Conservation (phyloP, 2,797 vertebrate genomes). For the Rhinella marina region DNA sequence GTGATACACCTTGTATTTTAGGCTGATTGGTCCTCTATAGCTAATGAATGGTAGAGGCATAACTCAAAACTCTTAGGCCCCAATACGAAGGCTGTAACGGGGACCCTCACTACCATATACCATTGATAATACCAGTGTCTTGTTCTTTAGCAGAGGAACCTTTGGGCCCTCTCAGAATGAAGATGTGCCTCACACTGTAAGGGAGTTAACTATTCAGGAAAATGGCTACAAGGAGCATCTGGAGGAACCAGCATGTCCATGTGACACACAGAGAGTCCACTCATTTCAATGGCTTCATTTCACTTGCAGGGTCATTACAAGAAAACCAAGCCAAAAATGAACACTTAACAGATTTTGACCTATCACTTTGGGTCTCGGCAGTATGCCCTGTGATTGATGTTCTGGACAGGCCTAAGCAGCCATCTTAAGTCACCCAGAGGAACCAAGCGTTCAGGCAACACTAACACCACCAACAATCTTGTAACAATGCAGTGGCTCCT, state of each 20-base stretch:
- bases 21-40: background rate
- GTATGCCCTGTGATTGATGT: background rate
- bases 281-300: background rate
- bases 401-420: too few relatives aligned
- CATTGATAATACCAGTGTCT: background rate
- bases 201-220: background rate
- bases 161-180: background rate
- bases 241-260: background rate
- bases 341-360: background rate
- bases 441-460: background rate
- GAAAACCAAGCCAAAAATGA: background rate
- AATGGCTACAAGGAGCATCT: background rate
- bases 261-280: too few relatives aligned
- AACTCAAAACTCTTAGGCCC: background rate
- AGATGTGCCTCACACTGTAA: background rate
- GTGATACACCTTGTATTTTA: background rate
- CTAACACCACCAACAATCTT: background rate
- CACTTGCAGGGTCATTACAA: background rate
- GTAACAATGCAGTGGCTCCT: background rate
- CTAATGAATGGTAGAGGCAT: background rate
- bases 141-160: too few relatives aligned
- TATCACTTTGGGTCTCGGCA: background rate
- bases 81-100: too few relatives aligned
- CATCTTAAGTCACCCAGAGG: background rate
- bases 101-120: background rate